Evolutionary conservation across 1,140 invertebrate genomes (phyloP).

Genomic region (Leptopilina boulardi): DNA sequence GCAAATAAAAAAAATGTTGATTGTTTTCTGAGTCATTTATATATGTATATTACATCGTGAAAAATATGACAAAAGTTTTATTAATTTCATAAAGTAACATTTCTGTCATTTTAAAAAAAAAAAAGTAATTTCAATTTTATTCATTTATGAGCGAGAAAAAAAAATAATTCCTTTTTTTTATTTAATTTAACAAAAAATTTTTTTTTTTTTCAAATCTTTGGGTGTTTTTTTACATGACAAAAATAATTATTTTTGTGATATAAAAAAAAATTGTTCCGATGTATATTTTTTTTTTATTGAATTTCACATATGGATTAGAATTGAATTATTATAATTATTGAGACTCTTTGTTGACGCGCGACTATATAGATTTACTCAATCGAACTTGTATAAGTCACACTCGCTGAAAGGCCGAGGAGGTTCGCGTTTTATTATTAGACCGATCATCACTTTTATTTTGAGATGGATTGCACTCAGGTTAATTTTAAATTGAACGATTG

Average conservation of each 20-base stretch:
- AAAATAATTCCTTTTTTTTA: no score
- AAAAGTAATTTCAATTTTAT: no score
- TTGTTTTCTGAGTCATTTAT: no score
- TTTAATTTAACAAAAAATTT: no score
- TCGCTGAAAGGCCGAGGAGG: conserved; percentile 19
- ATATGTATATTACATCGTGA: no score
- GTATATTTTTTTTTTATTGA: background rate
- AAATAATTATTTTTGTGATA: background rate
- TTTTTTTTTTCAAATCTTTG: no score
- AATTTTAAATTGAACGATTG: conserved; percentile 24
- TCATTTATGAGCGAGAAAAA: no score
- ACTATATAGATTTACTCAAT: conserved; percentile 28
- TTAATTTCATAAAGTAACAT: no score
- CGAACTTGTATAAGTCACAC: conserved; percentile 9
- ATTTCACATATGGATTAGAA: background rate
- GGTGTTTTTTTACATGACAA: no score
- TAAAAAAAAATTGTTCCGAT: background rate
- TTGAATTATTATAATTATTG: background rate
- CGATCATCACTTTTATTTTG: conserved; percentile 32
- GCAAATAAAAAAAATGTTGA: no score
- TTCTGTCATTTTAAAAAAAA: no score
- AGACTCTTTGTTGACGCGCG: background rate
- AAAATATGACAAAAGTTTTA: no score
- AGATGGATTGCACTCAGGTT: conserved; percentile 19
- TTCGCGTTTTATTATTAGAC: conserved; percentile 28